Percentiles rank a stretch among this genome's conserved stretches.
phyloP scores from a whole-genome alignment of 2,888 invertebrate species.

The Euspilapteryx auroguttella region DNA sequence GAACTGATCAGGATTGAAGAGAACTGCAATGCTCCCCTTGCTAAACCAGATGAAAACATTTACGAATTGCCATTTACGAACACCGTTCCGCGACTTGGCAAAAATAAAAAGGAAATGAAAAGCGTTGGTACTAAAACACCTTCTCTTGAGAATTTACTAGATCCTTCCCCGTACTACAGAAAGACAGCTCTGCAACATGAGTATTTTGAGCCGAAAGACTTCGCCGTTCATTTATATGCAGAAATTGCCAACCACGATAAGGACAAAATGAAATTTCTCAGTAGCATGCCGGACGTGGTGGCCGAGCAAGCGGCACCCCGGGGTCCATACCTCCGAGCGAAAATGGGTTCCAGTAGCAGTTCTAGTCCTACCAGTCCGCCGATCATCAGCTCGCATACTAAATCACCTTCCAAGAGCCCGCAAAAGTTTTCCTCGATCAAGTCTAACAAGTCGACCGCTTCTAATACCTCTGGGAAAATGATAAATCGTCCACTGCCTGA shows the following conservation, averaged over 20 bases:
- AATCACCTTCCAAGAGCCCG: constrained; percentile 10
- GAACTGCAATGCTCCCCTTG: constrained; percentile 39
- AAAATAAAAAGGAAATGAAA: constrained; percentile 41
- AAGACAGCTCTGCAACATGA: constrained; percentile 43
- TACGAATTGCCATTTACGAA: constrained; percentile 64
- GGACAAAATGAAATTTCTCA: constrained; percentile 24
- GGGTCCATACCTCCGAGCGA: constrained; percentile 64
- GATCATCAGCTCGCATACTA: constrained; percentile 13
- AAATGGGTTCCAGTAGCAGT: constrained; percentile 24
- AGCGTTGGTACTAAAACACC: constrained; percentile 62
- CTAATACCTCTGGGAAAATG: constrained; percentile 60
- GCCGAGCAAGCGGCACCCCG: constrained; percentile 39
- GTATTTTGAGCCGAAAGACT: constrained; percentile 55
- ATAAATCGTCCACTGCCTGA: constrained; percentile 70
- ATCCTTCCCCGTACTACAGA: constrained; percentile 44
- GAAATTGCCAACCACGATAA: constrained; percentile 57
- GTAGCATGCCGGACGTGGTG: constrained; percentile 44
- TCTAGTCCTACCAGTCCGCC: constrained; percentile 16
- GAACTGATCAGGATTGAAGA: constrained; percentile 74
- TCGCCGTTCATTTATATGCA: constrained; percentile 63
- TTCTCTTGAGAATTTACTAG: constrained; percentile 59
- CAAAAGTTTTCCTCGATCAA: constrained; percentile 22
- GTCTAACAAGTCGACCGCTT: constrained; percentile 24
- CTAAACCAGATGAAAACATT: constrained; percentile 53
- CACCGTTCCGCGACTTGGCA: constrained; percentile 32